Evolutionary conservation across 2,797 vertebrate species (phyloP).

Genomic region (Arnoldichthys spilopterus): DNA sequence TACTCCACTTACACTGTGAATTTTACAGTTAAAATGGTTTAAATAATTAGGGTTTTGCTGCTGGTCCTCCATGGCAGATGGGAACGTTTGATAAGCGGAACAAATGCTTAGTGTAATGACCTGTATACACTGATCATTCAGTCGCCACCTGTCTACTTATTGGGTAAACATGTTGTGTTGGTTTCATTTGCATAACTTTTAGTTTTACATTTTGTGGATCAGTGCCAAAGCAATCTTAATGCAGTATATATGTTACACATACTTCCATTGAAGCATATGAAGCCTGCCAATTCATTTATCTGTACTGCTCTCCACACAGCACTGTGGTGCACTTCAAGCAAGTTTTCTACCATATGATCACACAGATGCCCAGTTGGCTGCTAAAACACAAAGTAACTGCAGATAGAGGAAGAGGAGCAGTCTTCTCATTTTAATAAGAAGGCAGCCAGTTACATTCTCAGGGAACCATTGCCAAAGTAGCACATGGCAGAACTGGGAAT

Average conservation of each 20-base stretch:
- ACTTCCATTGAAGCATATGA: background rate
- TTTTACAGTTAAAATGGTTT: no score
- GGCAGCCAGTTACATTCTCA: slow-evolving; percentile 14
- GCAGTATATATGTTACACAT: background rate
- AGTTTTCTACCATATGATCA: background rate
- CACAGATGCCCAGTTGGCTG: slow-evolving; percentile 15
- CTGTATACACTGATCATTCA: no score
- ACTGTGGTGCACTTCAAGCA: background rate
- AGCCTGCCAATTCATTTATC: background rate
- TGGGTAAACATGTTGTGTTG: no score
- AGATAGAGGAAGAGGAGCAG: slow-evolving; percentile 3
- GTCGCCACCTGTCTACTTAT: no score
- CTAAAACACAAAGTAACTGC: background rate
- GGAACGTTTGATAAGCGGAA: no score
- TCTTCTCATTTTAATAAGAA: background rate
- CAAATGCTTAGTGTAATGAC: no score
- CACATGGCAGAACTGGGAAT: slow-evolving; percentile 25
- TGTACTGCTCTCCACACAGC: background rate
- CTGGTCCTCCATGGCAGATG: no score
- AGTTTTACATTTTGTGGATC: no score
- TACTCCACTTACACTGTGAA: no score
- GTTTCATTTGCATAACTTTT: no score
- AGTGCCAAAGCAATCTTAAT: no score
- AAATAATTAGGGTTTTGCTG: no score
- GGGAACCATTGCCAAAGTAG: slow-evolving; percentile 2